Conservation (phyloP, 2,888 invertebrate genomes). For the Boloria selene region DNA sequence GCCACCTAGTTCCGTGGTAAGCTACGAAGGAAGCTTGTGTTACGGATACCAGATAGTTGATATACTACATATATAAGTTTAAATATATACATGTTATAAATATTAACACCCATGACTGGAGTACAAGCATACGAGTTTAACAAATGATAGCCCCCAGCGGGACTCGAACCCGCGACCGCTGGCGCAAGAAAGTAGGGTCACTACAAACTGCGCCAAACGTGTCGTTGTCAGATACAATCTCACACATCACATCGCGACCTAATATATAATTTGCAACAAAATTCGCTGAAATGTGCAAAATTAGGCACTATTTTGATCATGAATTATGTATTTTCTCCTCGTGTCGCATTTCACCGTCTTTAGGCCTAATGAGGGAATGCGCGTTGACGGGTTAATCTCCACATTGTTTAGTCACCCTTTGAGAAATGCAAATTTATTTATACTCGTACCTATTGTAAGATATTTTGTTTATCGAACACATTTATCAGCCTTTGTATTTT, state of each 20-base stretch:
- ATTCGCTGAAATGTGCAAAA: conserved; percentile 26
- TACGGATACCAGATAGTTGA: no score
- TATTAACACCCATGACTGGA: no score
- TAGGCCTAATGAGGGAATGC: conserved; percentile 44
- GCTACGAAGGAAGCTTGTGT: no score
- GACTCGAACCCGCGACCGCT: neutral
- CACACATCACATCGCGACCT: conserved; percentile 10
- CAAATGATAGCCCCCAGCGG: no score
- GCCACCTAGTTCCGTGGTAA: no score
- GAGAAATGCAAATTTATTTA: conserved; percentile 3
- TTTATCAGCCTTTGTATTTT: no score
- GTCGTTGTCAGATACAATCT: conserved; percentile 1
- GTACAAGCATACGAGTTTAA: no score
- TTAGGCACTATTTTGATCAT: conserved; percentile 42
- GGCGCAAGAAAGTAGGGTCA: neutral
- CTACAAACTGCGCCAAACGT: conserved; percentile 3
- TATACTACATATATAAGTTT: no score
- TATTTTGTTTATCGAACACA: neutral
- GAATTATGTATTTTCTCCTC: conserved; percentile 44
- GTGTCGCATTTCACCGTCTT: conserved; percentile 43
- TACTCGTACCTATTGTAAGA: neutral
- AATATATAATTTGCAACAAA: conserved; percentile 4
- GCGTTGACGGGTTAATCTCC: conserved; percentile 43
- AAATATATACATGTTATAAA: no score
- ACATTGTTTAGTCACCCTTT: conserved; percentile 40